Evolutionary conservation across 2,888 invertebrate genomes (phyloP).

Genomic region (Nycteola revayana): DNA sequence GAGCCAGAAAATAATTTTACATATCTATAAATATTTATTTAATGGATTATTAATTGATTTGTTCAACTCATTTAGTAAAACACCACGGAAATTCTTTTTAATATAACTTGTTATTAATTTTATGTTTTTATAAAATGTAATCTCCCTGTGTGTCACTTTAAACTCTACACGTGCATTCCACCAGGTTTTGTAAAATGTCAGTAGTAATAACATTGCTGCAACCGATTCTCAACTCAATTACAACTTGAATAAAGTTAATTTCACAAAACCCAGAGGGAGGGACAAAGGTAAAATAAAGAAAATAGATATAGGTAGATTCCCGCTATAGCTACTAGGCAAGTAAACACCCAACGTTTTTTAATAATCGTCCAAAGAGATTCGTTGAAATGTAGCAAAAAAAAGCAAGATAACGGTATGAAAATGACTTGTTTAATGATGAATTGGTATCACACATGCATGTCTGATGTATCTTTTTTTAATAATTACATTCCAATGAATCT

Average conservation of each 20-base stretch:
- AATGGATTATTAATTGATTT: neutral
- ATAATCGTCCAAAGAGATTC: slow-evolving; percentile 57
- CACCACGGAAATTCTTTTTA: slow-evolving; percentile 21
- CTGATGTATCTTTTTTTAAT: slow-evolving; percentile 1
- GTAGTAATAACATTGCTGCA: neutral
- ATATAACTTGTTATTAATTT: slow-evolving; percentile 12
- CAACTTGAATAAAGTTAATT: slow-evolving; percentile 18
- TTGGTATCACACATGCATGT: slow-evolving; percentile 1
- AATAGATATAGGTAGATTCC: slow-evolving; percentile 60
- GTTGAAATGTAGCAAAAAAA: slow-evolving; percentile 57
- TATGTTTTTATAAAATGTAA: slow-evolving; percentile 24
- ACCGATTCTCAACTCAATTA: neutral
- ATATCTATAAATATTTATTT: no score
- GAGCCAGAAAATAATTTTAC: no score
- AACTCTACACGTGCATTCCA: slow-evolving; percentile 74
- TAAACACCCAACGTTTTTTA: slow-evolving; percentile 61
- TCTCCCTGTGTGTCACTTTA: slow-evolving; percentile 59
- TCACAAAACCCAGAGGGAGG: slow-evolving; percentile 67
- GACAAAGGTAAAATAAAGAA: slow-evolving; percentile 64
- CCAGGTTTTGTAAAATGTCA: slow-evolving; percentile 55
- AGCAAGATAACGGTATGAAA: slow-evolving; percentile 12
- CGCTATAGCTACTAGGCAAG: slow-evolving; percentile 82
- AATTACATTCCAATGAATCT: slow-evolving; percentile 72
- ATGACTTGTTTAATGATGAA: slow-evolving; percentile 8
- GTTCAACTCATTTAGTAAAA: slow-evolving; percentile 5